phyloP scores from a whole-genome alignment of 2,113 vertebrate species.

The Grammomys dolichurus region DNA sequence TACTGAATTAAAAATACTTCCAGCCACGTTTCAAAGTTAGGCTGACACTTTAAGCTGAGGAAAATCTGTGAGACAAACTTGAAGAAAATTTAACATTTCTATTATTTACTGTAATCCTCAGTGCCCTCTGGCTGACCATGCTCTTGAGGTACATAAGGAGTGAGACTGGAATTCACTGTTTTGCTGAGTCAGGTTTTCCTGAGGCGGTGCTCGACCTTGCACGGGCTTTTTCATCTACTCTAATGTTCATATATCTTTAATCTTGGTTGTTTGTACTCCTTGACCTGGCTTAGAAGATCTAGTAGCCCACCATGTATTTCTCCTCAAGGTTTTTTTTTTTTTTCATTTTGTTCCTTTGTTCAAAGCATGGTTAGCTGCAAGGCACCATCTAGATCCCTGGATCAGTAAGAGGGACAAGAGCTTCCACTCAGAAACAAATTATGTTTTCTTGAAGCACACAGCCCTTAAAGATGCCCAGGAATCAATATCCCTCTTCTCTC shows the following conservation, averaged over 20 bases:
- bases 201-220: background rate
- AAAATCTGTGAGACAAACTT: background rate
- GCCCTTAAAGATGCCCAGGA: background rate
- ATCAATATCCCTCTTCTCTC: background rate
- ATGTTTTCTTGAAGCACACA: background rate
- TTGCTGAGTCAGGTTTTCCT: background rate
- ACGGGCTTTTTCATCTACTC: too few species aligned
- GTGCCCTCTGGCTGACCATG: background rate
- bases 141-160: background rate
- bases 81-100: background rate
- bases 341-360: background rate
- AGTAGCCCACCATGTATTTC: background rate
- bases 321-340: background rate
- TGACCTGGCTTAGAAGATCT: background rate
- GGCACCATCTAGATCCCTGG: background rate
- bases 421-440: too few species aligned
- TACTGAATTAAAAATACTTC: background rate
- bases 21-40: slow-evolving; percentile 1
- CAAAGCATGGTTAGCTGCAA: background rate
- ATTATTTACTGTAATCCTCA: background rate
- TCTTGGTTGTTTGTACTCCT: background rate
- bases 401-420: background rate
- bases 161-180: background rate
- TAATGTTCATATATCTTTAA: background rate
- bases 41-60: background rate